phyloP scores from a whole-genome alignment of 2,888 invertebrate genomes.

The Odontocolon sp. region DNA sequence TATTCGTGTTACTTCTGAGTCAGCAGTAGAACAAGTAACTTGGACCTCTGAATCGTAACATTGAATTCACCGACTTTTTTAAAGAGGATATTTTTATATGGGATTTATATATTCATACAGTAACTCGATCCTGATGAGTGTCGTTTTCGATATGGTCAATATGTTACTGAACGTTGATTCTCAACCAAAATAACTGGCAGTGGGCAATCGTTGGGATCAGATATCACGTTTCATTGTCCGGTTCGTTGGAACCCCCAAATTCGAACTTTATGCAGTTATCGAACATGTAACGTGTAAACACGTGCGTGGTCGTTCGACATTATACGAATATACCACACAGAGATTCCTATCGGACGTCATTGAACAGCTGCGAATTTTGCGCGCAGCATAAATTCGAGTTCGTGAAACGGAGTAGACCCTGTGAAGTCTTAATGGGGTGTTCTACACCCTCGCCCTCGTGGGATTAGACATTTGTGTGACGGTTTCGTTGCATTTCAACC shows the following conservation, averaged over 20 bases:
- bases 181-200: conserved; percentile 6
- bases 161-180: not conserved
- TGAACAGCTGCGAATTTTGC: conserved; percentile 58
- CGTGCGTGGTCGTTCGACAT: conserved; percentile 22
- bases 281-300: conserved; percentile 14
- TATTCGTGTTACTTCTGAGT: no score
- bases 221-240: not conserved
- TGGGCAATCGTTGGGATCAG: conserved; percentile 11
- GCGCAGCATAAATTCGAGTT: conserved; percentile 1
- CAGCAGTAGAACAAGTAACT: no score
- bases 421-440: conserved; percentile 15
- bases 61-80: no score
- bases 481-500: conserved; percentile 21
- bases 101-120: not conserved
- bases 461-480: conserved; percentile 56
- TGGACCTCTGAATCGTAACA: no score
- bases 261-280: not conserved
- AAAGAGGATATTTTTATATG: no score
- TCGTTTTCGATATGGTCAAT: not conserved
- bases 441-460: conserved; percentile 43
- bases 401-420: conserved; percentile 7
- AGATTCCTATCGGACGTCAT: conserved; percentile 50
- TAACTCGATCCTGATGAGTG: not conserved
- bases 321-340: conserved; percentile 2
- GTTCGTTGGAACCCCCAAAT: conserved; percentile 8